Base-by-base conservation (phyloP, 2,113 vertebrate species). In the Antechinus stuartii region DNA sequence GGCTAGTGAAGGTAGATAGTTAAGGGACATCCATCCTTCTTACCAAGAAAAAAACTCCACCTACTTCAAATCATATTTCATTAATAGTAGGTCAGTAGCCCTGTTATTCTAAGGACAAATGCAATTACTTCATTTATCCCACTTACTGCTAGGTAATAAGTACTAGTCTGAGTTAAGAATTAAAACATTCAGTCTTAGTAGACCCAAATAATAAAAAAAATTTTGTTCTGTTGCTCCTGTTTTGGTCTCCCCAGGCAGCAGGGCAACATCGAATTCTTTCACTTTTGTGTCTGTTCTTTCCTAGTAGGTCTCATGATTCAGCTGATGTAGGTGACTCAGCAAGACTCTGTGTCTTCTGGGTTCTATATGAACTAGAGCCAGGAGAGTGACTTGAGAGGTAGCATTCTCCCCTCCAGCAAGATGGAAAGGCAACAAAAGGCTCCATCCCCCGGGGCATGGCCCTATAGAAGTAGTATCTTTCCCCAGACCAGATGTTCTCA, bases 301-400 rank as follows among this genome's bases (percentile, higher is more conserved):
- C 94, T 96, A 95, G 96, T 97, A 96, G 97, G 96, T 92, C 91
- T 35, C 0, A 84, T 98, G 97, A 98, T 94, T 98, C 98, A 97
- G 91, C 96, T 84, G 16, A 84, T 96, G 96, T 97, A 96, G 97
- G 97, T 98, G 98, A 98, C 95, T 98, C 97, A 98, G 90, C 95
- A 92, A 49, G n/a, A 42, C 68, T 23, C 35, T 84, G 19, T 84
- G 68, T 84, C n/a, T 84, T 42, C 5, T 1, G 56, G 95, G 91
- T 76, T 97, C 96, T 93, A 90, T 96, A 96, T 96, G 97, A 97
- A 97, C 97, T 97, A 97, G 97, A 97, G 95, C 97, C 96, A 96
- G 97, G 92, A 93, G 94, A 30, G 90, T 98, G 98, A 97, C 89
- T 98, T 96, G 97, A 0, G 0, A 90, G 68, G 90, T 93, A 94